A percentile compares a stretch with the other conserved stretches of the same genome.
phyloP scores from a whole-genome alignment of 1,140 invertebrate genomes.

The Diachasma alloeum region DNA sequence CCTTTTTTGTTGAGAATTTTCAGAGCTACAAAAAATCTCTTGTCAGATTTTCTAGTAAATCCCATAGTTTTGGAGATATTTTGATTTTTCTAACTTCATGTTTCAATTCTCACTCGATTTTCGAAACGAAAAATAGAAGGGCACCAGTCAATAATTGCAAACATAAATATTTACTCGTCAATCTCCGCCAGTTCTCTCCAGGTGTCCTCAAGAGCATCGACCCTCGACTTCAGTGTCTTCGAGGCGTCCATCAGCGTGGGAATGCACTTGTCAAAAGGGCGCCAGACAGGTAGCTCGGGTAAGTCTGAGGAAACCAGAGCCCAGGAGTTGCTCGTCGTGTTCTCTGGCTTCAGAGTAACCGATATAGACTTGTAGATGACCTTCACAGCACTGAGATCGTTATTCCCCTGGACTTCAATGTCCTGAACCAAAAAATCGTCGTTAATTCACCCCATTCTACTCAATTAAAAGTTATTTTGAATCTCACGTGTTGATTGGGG shows the following conservation, averaged over 20 bases:
- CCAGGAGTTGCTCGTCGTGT: slow-evolving; percentile 41
- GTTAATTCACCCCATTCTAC: background rate
- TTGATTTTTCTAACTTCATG: too few species aligned
- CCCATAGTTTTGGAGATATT: too few species aligned
- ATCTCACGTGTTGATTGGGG: too few species aligned
- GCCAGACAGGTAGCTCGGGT: slow-evolving; percentile 41
- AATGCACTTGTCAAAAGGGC: slow-evolving; percentile 37
- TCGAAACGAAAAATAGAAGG: too few species aligned
- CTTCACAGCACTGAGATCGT: slow-evolving; percentile 40
- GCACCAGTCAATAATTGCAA: background rate
- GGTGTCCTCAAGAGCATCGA: slow-evolving; percentile 39
- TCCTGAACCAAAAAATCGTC: slow-evolving; percentile 22
- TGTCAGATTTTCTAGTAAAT: too few species aligned
- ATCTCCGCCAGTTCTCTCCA: slow-evolving; percentile 52
- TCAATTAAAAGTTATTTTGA: slow-evolving; percentile 23
- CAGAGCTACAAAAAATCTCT: too few species aligned
- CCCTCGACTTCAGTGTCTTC: slow-evolving; percentile 39
- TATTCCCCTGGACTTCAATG: slow-evolving; percentile 41
- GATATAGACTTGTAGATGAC: slow-evolving; percentile 39
- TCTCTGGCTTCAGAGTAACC: slow-evolving; percentile 35
- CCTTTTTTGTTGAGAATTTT: too few species aligned
- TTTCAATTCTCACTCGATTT: too few species aligned
- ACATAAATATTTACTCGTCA: slow-evolving; percentile 44
- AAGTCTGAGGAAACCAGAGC: slow-evolving; percentile 53
- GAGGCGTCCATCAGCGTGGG: slow-evolving; percentile 39